Percentiles rank a stretch among this genome's conserved stretches.
phyloP scores from a whole-genome alignment of 2,888 invertebrate species.

The Cyaniris semiargus region DNA sequence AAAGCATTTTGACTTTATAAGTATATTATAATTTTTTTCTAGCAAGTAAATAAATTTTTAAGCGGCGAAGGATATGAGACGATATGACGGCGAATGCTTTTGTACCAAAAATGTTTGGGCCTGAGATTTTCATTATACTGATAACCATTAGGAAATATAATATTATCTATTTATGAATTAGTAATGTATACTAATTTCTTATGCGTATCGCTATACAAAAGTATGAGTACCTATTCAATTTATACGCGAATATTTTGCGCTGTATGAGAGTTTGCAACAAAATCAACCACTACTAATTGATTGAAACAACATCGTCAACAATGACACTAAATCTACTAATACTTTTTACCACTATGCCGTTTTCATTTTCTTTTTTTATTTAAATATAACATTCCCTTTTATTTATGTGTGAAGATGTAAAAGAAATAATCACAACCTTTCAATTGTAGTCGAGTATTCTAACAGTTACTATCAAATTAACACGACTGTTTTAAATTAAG shows the following conservation, averaged over 20 bases:
- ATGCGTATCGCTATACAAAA: neutral
- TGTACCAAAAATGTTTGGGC: slow-evolving; percentile 54
- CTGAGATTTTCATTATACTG: neutral
- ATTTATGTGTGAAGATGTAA: neutral
- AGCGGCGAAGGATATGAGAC: slow-evolving; percentile 61
- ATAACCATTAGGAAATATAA: neutral
- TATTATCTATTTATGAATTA: neutral
- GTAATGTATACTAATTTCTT: neutral
- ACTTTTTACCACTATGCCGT: neutral
- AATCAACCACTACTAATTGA: neutral
- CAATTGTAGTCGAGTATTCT: neutral
- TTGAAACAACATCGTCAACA: neutral
- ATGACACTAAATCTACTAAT: slow-evolving; percentile 16
- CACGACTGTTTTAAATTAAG: neutral
- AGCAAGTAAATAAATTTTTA: slow-evolving; percentile 32
- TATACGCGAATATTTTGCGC: neutral
- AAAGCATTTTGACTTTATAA: slow-evolving; percentile 35
- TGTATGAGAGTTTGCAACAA: neutral
- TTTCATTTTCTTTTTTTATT: neutral
- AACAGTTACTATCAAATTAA: neutral
- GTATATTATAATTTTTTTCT: slow-evolving; percentile 32
- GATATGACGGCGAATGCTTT: slow-evolving; percentile 76
- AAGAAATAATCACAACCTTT: slow-evolving; percentile 26
- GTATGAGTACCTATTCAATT: neutral
- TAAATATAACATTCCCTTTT: neutral